Percentiles rank a stretch among this genome's conserved stretches.
Evolutionary conservation across 2,888 invertebrate species (phyloP).

Genomic region (Caenorhabditis becei): DNA sequence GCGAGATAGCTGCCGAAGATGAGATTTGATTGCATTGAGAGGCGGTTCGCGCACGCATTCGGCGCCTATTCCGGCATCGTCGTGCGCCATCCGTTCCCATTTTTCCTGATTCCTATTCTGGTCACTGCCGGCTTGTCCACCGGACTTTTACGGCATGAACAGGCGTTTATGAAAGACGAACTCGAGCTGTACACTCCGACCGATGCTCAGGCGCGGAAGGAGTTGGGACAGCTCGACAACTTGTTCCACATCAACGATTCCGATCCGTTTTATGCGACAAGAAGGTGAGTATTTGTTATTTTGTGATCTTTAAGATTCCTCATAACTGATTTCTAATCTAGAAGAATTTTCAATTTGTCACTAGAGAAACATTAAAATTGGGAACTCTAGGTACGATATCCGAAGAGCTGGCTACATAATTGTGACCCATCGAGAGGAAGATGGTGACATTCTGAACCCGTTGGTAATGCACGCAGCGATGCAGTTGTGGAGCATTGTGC

Average conservation of each 20-base stretch:
- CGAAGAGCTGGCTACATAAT: slow-evolving; percentile 80
- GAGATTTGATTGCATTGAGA: slow-evolving; percentile 79
- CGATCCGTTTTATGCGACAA: slow-evolving; percentile 80
- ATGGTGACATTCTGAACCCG: slow-evolving; percentile 77
- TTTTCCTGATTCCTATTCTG: slow-evolving; percentile 77
- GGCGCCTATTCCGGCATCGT: slow-evolving; percentile 75
- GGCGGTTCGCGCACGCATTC: slow-evolving; percentile 76
- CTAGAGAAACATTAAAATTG: slow-evolving; percentile 13
- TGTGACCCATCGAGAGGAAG: slow-evolving; percentile 80
- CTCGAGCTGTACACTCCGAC: slow-evolving; percentile 81
- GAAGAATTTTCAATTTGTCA: too few species aligned
- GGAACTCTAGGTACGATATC: slow-evolving; percentile 80
- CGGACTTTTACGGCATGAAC: slow-evolving; percentile 74
- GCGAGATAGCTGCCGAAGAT: slow-evolving; percentile 56
- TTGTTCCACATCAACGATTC: slow-evolving; percentile 81
- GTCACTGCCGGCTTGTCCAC: slow-evolving; percentile 72
- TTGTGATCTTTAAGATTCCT: background rate
- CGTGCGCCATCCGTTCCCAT: slow-evolving; percentile 74
- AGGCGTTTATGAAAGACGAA: slow-evolving; percentile 80
- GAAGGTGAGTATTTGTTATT: slow-evolving; percentile 70
- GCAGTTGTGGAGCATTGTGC: slow-evolving; percentile 79
- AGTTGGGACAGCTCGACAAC: slow-evolving; percentile 74
- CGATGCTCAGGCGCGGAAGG: slow-evolving; percentile 77
- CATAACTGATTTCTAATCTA: too few species aligned
- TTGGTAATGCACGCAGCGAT: slow-evolving; percentile 77